Percentiles rank a stretch among this genome's conserved stretches.
Conservation (phyloP, 2,797 vertebrate genomes). For the Bufotes viridis region DNA sequence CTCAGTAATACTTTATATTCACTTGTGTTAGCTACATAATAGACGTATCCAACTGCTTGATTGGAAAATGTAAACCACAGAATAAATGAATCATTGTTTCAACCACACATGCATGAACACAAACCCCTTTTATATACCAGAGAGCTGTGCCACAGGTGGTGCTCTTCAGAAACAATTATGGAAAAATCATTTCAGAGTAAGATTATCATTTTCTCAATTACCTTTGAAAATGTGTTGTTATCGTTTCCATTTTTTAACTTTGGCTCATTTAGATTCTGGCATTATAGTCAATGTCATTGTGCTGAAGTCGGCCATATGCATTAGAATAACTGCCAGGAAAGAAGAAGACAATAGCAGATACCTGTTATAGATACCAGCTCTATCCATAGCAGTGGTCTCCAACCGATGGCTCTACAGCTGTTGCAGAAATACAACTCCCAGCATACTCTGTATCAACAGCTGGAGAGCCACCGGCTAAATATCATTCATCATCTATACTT, state of each 20-base stretch:
- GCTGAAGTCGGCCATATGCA: neutral
- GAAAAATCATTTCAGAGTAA: slow-evolving; percentile 12
- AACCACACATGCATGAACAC: neutral
- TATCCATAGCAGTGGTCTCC: neutral
- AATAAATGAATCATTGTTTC: slow-evolving; percentile 22
- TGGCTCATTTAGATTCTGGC: neutral
- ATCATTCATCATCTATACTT: too few species aligned
- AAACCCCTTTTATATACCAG: neutral
- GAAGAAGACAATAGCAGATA: neutral
- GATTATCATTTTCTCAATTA: slow-evolving; percentile 12
- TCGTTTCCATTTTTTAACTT: slow-evolving; percentile 7
- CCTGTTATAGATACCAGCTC: neutral
- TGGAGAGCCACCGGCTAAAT: neutral
- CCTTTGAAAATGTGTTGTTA: slow-evolving; percentile 6
- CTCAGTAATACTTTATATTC: neutral
- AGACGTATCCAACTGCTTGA: neutral
- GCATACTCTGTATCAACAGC: neutral
- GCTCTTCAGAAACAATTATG: slow-evolving; percentile 26
- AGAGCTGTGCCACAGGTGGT: slow-evolving; percentile 17
- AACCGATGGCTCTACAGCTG: neutral
- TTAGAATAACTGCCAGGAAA: neutral
- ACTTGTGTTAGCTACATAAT: neutral
- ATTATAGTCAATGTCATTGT: neutral
- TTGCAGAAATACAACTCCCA: neutral
- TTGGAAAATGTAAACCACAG: slow-evolving; percentile 3